Base-by-base conservation (phyloP, 2,888 invertebrate species). In the Sesamia inferens region DNA sequence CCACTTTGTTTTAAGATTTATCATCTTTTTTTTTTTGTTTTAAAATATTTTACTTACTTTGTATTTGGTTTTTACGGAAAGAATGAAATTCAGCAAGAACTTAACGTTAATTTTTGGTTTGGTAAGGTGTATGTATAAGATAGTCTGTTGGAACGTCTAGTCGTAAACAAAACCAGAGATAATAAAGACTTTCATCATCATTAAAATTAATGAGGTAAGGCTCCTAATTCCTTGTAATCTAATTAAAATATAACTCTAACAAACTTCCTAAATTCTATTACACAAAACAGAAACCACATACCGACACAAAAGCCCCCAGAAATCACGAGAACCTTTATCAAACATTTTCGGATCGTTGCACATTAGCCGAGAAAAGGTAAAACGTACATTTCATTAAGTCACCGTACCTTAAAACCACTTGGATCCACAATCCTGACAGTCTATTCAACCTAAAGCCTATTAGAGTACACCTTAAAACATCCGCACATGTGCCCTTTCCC, bases 341-440 rank as follows among this genome's bases (percentile, higher is more conserved):
- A 75, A 76, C 63, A 76, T 81, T 74, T 78, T 71, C 78, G 64
- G 70, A 74, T 74, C 73, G 71, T 64, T 81, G 68, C 78, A 79
- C 79, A 81, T 85, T 80, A 83, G 71, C 77, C 47, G 75, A 69
- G 79, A 62, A 81, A 80, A 82, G 79, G 83, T 81, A 84, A 76
- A 78, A 66, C 78, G 77, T 82, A 82, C 88, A 88, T 91, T 91
- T 91, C 88, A 91, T 92, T 90, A 92, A 91, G 87, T 88, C 89
- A 90, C 88, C 88, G 86, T 87, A 90, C 86, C 90, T 85, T 87
- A 88, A 90, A 91, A 90, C 82, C 88, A 87, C 90, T 92, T 83
- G 82, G 83, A 76, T 69, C 88, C 90, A 87, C 89, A 89, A 89
- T 88, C 89, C 87, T 79, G 81, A 75, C 82, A 84, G 87, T 87